These are phyloP conservation scores for Eustalomyia histrio DNA, from an alignment of 2,888 invertebrate genomes.

Conservation along the genomic window DNA sequence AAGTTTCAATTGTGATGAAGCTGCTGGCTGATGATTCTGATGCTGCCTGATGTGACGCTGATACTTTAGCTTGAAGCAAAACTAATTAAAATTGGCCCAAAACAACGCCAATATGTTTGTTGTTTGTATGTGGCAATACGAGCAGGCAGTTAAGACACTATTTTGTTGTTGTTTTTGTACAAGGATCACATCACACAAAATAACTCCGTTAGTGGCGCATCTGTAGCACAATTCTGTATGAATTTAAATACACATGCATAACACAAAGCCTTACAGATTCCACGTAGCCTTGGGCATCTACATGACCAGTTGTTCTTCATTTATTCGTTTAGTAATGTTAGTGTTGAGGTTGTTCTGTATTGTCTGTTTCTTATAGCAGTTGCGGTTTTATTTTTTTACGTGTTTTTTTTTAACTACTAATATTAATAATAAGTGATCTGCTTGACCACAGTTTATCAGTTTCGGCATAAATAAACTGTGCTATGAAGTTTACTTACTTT, in stretches of 20 bases:
- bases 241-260: background rate
- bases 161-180: background rate
- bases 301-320: slow-evolving; percentile 57
- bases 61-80: slow-evolving; percentile 74
- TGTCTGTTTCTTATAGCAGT: slow-evolving; percentile 29
- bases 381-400: slow-evolving; percentile 63
- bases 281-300: slow-evolving; percentile 14
- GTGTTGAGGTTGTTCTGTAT: slow-evolving; percentile 32
- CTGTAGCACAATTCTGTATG: slow-evolving; percentile 38
- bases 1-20: too few species aligned
- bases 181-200: slow-evolving; percentile 40
- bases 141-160: slow-evolving; percentile 44
- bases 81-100: slow-evolving; percentile 78
- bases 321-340: background rate
- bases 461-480: slow-evolving; percentile 47
- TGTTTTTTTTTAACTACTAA: slow-evolving; percentile 75
- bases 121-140: slow-evolving; percentile 8
- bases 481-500: slow-evolving; percentile 4
- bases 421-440: slow-evolving; percentile 78
- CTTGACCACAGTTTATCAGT: slow-evolving; percentile 71
- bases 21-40: slow-evolving; percentile 29
- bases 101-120: slow-evolving; percentile 68
- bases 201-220: slow-evolving; percentile 59
- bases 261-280: slow-evolving; percentile 9
- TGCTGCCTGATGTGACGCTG: slow-evolving; percentile 46